Conservation (phyloP, 2,888 invertebrate species). For the Clunio marinus region DNA sequence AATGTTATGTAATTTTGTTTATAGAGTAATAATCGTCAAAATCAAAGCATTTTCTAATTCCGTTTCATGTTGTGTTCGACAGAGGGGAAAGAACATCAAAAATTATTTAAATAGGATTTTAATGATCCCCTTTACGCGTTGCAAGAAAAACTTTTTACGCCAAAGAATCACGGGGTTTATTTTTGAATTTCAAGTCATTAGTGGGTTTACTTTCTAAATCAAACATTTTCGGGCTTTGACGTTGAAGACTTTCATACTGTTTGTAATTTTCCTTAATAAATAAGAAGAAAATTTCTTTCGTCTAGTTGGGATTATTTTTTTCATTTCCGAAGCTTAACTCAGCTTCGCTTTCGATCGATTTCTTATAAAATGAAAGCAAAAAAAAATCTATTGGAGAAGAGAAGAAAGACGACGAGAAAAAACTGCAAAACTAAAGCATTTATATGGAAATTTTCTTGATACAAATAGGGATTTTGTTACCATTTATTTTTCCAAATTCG, state of each 20-base stretch:
- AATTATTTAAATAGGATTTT: constrained; percentile 26
- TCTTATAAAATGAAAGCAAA: constrained; percentile 2
- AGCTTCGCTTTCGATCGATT: background rate
- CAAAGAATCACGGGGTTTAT: too few relatives aligned
- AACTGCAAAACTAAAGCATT: constrained; percentile 14
- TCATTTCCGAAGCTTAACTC: background rate
- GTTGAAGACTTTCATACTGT: too few relatives aligned
- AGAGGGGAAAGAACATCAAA: background rate
- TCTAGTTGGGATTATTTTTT: too few relatives aligned
- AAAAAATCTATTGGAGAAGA: background rate
- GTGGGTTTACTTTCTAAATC: too few relatives aligned
- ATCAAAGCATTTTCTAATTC: background rate
- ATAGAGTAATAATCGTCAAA: background rate
- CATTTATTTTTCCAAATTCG: background rate
- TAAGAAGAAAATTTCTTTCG: too few relatives aligned
- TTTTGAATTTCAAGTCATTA: too few relatives aligned
- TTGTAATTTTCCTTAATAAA: too few relatives aligned
- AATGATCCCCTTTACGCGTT: background rate
- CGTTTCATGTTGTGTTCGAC: background rate
- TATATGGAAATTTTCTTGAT: constrained; percentile 15
- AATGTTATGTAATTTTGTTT: background rate
- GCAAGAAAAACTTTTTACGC: too few relatives aligned
- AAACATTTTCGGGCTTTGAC: too few relatives aligned
- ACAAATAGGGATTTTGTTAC: background rate
- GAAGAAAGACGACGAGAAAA: background rate